Evolutionary conservation across 2,797 vertebrate genomes (phyloP).

Genomic region (Pseudochaenichthys georgianus): DNA sequence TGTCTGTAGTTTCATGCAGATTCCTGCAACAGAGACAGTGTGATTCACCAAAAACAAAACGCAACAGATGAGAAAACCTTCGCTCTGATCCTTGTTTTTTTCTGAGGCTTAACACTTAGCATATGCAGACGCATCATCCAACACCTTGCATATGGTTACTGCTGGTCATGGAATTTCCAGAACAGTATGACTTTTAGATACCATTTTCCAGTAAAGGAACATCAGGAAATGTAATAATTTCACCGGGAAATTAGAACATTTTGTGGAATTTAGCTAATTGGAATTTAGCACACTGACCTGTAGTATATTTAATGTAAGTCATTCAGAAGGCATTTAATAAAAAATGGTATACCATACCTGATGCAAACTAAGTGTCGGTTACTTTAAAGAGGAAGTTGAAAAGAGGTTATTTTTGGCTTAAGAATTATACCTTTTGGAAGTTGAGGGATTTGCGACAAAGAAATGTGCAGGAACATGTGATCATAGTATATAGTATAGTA

Average conservation of each 20-base stretch:
- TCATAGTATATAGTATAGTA: background rate
- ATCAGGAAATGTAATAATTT: constrained; percentile 8
- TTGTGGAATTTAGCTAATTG: background rate
- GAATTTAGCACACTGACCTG: background rate
- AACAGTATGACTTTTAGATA: background rate
- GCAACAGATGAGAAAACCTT: constrained; percentile 48
- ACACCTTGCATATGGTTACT: constrained; percentile 5
- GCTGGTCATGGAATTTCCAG: constrained; percentile 23
- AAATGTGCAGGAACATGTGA: background rate
- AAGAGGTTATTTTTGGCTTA: no score
- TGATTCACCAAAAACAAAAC: constrained; percentile 57
- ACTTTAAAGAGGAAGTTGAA: no score
- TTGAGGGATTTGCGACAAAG: no score
- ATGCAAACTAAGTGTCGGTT: background rate
- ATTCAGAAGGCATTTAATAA: background rate
- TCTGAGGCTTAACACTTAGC: constrained; percentile 39
- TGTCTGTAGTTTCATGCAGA: constrained; percentile 61
- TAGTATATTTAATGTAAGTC: background rate
- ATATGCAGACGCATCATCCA: constrained; percentile 26
- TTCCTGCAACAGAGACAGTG: constrained; percentile 52
- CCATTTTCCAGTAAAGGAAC: constrained; percentile 4
- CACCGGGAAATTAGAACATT: background rate
- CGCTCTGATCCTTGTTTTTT: constrained; percentile 9
- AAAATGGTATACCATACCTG: background rate
- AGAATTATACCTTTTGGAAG: no score